phyloP scores from a whole-genome alignment of 2,888 invertebrate genomes.

The Opisthograptis luteolata region DNA sequence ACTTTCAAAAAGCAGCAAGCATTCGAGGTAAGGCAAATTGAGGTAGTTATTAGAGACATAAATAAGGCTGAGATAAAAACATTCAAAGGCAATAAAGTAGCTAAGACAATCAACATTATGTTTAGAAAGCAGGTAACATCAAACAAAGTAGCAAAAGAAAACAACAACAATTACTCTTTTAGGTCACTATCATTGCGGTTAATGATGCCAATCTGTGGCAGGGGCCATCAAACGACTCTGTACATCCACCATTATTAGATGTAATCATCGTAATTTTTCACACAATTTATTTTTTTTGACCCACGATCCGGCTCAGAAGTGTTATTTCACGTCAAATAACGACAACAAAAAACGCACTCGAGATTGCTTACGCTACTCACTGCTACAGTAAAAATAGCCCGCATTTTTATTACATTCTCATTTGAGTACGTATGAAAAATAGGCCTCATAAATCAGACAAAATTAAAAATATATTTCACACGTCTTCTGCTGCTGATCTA shows the following conservation, averaged over 20 bases:
- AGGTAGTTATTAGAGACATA: not conserved
- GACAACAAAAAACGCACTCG: constrained; percentile 73
- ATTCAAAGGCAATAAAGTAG: constrained; percentile 15
- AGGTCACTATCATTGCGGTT: constrained; percentile 77
- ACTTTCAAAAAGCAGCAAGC: no score
- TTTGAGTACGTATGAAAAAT: constrained; percentile 39
- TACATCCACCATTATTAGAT: constrained; percentile 74
- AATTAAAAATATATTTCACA: constrained; percentile 41
- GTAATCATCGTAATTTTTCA: constrained; percentile 84
- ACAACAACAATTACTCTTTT: constrained; percentile 72
- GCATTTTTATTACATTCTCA: constrained; percentile 46
- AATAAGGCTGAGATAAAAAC: constrained; percentile 6
- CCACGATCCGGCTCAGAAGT: constrained; percentile 62
- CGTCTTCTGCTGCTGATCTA: constrained; percentile 29
- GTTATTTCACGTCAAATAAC: constrained; percentile 79
- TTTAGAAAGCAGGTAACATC: constrained; percentile 49
- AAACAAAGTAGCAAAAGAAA: constrained; percentile 60
- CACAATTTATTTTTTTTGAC: constrained; percentile 80
- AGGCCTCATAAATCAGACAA: constrained; percentile 40
- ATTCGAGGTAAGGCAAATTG: not conserved
- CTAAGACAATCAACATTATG: constrained; percentile 18
- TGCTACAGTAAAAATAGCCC: constrained; percentile 35
- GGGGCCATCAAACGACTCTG: constrained; percentile 72
- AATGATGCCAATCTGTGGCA: constrained; percentile 79
- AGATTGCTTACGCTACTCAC: constrained; percentile 50